Evolutionary conservation across 2,888 invertebrate genomes (phyloP), one percentile per base, ranked within the genome.

Genomic region (Habrosyne pyritoides): DNA sequence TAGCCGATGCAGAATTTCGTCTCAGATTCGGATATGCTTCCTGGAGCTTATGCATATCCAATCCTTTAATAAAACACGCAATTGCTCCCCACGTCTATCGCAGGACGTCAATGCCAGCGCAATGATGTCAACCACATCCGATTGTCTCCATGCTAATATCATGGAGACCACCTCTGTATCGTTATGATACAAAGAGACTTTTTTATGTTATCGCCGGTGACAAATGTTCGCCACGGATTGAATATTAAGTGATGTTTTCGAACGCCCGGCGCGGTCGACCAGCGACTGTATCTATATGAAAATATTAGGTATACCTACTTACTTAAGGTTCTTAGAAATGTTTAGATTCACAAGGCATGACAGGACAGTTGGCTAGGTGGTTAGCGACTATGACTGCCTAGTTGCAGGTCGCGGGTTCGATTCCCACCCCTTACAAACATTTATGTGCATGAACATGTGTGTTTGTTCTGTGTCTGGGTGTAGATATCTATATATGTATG

Each of bases 111-210:
- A 74, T 77, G 72, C 73, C 71, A 67, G 56, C 55, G 62, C 72
- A 67, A 71, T 82, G 83, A 84, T 85, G 87, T 83, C 84, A 85
- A 83, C 81, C 77, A 73, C 73, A 76, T 76, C 75, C 83, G 82
- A 86, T 86, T 81, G 84, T 84, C 74, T 76, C 77, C 77, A 87
- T 87, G 84, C 79, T 86, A 86, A 85, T 85, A 67, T 64, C 59
- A 69, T 69, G 69, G 73, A 77, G 77, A 83, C 82, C 81, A 82
- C 82, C 84, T 76, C 68, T 65, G 72, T 69, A 78, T 73, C 68
- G 71, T 70, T 73, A 64, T 76, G 64, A 72, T 75, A 71, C 66
- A 67, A 67, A 64, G 59, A 66, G 67, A 59, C 70, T 61, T 77
- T 81, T 81, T 81, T 80, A 78, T 81, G 78, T 71, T 73, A 64